Percentiles rank a stretch among this genome's conserved stretches.
Conservation (phyloP, 2,888 invertebrate species). For the Pherbina coryleti region DNA sequence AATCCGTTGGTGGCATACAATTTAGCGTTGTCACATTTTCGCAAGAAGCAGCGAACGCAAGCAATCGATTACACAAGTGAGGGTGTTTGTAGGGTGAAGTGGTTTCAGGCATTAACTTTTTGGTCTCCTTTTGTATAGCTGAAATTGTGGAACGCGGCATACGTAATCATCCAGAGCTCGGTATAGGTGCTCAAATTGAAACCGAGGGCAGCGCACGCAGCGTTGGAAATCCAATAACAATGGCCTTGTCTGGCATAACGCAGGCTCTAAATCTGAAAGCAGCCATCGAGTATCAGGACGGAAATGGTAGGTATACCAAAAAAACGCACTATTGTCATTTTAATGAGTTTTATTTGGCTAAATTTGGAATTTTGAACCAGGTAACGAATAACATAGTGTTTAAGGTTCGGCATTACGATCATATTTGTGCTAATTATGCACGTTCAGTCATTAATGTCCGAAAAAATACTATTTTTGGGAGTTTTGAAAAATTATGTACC, state of each 20-base stretch:
- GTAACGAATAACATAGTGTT: too few species aligned
- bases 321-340: not conserved
- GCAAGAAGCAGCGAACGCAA: constrained; percentile 91
- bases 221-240: constrained; percentile 77
- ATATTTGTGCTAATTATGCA: too few species aligned
- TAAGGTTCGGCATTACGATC: too few species aligned
- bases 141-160: constrained; percentile 97
- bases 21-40: constrained; percentile 94
- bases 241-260: constrained; percentile 96
- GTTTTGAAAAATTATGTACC: too few species aligned
- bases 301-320: constrained; percentile 75
- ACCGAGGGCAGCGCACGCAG: constrained; percentile 76
- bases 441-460: too few species aligned
- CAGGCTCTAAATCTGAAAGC: constrained; percentile 99
- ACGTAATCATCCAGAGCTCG: constrained; percentile 95
- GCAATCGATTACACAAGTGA: constrained; percentile 92
- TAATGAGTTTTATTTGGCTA: too few species aligned
- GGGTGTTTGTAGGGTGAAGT: not conserved
- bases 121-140: constrained; percentile 63
- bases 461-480: too few species aligned
- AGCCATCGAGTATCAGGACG: constrained; percentile 95
- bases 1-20: constrained; percentile 94
- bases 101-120: not conserved
- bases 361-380: too few species aligned
- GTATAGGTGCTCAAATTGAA: constrained; percentile 97